phyloP scores from a whole-genome alignment of 2,113 vertebrate genomes.

The Chlorodrepanis virens region DNA sequence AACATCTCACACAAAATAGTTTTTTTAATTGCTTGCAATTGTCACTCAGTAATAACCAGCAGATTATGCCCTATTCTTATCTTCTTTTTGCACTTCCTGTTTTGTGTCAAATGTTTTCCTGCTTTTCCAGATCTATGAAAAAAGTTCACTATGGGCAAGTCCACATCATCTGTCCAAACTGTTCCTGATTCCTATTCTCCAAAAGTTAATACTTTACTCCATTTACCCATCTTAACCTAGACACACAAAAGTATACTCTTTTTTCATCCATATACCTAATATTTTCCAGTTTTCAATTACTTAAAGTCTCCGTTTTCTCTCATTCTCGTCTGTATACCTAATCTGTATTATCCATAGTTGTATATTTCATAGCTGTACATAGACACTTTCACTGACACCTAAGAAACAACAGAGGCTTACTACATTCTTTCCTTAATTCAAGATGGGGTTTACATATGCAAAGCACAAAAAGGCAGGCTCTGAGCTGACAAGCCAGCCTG shows the following conservation, averaged over 20 bases:
- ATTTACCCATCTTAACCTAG: neutral
- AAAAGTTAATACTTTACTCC: neutral
- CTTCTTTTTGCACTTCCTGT: neutral
- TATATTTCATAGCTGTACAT: neutral
- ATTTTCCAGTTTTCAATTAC: neutral
- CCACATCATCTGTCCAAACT: neutral
- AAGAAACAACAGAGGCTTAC: neutral
- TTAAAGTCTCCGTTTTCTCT: neutral
- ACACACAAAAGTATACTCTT: neutral
- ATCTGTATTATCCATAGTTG: neutral
- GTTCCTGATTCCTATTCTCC: neutral
- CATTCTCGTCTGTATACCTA: neutral
- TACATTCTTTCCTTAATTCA: neutral
- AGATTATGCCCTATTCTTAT: neutral
- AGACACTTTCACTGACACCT: neutral
- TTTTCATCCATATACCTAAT: neutral
- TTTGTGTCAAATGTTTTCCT: neutral
- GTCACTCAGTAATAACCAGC: neutral
- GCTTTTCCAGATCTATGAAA: neutral
- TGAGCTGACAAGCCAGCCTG: neutral
- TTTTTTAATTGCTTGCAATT: neutral
- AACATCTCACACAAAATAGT: neutral
- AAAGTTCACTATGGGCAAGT: rapidly evolving
- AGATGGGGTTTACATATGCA: neutral
- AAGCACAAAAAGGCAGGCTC: neutral